phyloP scores from a whole-genome alignment of 2,888 invertebrate species.

The Syrphus vitripennis region DNA sequence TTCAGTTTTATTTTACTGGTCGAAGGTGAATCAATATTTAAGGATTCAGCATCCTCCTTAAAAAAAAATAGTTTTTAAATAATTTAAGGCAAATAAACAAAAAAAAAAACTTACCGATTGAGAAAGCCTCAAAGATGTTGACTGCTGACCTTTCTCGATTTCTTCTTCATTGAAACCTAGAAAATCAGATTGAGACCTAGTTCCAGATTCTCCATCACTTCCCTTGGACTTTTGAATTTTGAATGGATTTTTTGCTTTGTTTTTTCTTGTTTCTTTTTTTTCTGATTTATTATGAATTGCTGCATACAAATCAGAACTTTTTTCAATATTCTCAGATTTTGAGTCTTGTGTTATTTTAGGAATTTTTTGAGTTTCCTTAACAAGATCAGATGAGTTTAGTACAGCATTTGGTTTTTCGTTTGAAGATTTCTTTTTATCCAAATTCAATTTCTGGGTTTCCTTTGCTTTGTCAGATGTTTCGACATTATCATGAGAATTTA shows the following conservation, averaged over 20 bases:
- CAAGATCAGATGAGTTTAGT: neutral
- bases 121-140: conserved; percentile 48
- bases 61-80: neutral
- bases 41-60: conserved; percentile 7
- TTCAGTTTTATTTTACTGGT: neutral
- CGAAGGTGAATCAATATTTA: neutral
- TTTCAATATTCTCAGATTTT: neutral
- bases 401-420: neutral
- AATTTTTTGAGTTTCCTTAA: neutral
- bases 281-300: neutral
- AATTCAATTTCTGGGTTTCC: neutral
- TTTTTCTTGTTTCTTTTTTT: neutral
- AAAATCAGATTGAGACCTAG: conserved; percentile 6
- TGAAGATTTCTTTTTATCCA: neutral
- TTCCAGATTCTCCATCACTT: too few relatives aligned
- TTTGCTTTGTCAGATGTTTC: neutral
- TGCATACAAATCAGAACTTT: neutral
- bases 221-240: neutral
- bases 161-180: conserved; percentile 54
- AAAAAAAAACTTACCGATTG: conserved; percentile 46
- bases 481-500: neutral
- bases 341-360: neutral
- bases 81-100: neutral
- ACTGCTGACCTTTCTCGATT: conserved; percentile 55
- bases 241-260: conserved; percentile 21